Evolutionary conservation across 2,113 vertebrate genomes (phyloP), one percentile per base, ranked within the genome.

Genomic region (Zapornia atra): DNA sequence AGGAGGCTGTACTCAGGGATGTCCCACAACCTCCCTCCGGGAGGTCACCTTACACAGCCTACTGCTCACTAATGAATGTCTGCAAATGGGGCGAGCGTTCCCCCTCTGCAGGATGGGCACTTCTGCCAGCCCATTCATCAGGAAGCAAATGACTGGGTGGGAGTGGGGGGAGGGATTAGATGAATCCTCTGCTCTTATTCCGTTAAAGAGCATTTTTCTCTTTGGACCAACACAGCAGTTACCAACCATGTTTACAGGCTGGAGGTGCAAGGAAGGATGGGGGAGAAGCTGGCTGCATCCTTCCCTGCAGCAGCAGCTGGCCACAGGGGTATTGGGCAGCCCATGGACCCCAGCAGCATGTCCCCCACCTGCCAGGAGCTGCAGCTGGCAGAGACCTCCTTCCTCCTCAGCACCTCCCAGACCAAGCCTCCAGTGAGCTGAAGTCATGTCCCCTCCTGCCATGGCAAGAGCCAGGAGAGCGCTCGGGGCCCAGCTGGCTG

Each of bases 381-480:
- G 33, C 46, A 46, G 2, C 19, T 60, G 50, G 8, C 1, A 5
- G 59, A 6, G 26, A 5, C 12, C 26, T 80, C 22, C 50, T 79
- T 33, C 6, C 1, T n/a, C 54, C 33, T 73, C 2, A 0, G 13
- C 36, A 54, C 20, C 46, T 48, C 26, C 29, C 40, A 59, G 33
- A 46, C 11, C 53, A 61, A 86, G 69, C 24, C 25, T 15, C 56
- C 11, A 7, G 1, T 1, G 6, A 29, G 54, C 36, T 76, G 31
- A 40, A 65, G 11, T 4, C 3, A 3, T 51, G 36, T 64, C 54
- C 63, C 61, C 53, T 85, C 20, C 21, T 61, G 63, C 26, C 68
- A 25, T 4, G 3, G 5, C 0, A 0, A 69, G 34, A 72, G 24
- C 22, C 2, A 1, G 28, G 25, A 78, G 31, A 66, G 33, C 29